phyloP scores from a whole-genome alignment of 1,140 invertebrate species.

The Thaumetopoea pityocampa region DNA sequence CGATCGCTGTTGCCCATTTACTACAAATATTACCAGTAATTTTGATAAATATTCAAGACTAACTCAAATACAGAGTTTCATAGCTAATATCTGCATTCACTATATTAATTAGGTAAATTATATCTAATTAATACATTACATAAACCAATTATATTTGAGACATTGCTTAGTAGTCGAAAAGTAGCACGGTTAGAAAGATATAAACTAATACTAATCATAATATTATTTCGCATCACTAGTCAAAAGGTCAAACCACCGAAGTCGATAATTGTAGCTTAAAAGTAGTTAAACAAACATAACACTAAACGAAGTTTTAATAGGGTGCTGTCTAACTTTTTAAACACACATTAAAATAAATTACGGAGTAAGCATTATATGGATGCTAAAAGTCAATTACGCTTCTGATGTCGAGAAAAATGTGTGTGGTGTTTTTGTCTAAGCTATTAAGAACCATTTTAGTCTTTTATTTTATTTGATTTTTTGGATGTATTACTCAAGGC shows the following conservation, averaged over 20 bases:
- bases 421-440: too few species aligned
- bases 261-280: conserved; percentile 34
- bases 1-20: too few species aligned
- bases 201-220: too few species aligned
- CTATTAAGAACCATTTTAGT: background rate
- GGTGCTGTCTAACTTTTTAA: conserved; percentile 12
- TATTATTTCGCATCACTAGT: conserved; percentile 12
- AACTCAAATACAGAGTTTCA: too few species aligned
- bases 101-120: too few species aligned
- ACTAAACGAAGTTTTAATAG: conserved; percentile 30
- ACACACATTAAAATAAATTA: conserved; percentile 10
- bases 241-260: conserved; percentile 19
- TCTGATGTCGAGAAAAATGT: conserved; percentile 5
- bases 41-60: too few species aligned
- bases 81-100: too few species aligned
- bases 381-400: conserved; percentile 2
- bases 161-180: background rate
- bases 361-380: conserved; percentile 3
- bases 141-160: background rate
- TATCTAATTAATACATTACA: too few species aligned
- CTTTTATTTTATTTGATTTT: too few species aligned
- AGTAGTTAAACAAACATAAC: conserved; percentile 31
- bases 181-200: background rate
- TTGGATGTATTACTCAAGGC: too few species aligned
- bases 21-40: too few species aligned